Conservation (phyloP, 2,888 invertebrate species). For the Euspilapteryx auroguttella region DNA sequence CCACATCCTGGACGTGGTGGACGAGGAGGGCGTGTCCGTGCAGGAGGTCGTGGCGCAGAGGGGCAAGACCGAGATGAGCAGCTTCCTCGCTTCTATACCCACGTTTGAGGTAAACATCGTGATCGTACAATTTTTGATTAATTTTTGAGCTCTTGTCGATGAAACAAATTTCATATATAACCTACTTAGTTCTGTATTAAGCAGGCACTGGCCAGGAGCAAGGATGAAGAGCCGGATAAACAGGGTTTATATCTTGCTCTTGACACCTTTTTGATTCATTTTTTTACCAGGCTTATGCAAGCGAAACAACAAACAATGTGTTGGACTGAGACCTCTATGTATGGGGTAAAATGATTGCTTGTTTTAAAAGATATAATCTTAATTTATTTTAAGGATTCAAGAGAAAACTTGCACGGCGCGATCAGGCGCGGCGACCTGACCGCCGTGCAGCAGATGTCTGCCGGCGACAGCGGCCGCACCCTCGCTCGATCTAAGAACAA, state of each 20-base stretch:
- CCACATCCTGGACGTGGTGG: conserved; percentile 78
- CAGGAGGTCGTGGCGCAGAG: conserved; percentile 70
- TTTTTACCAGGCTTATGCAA: no score
- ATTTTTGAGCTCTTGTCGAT: no score
- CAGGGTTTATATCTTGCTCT: no score
- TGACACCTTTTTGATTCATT: no score
- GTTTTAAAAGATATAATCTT: no score
- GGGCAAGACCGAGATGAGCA: conserved; percentile 67
- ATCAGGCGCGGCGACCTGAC: conserved; percentile 64
- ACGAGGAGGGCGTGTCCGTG: conserved; percentile 71
- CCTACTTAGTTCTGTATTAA: no score
- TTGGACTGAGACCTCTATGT: no score
- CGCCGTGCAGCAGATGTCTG: conserved; percentile 58
- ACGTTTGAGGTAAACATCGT: conserved; percentile 68
- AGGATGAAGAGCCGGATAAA: no score
- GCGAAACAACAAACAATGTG: no score
- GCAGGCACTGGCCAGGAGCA: no score
- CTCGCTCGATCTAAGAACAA: conserved; percentile 59
- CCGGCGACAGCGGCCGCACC: conserved; percentile 48
- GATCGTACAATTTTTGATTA: neutral
- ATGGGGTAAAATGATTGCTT: no score
- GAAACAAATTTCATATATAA: no score
- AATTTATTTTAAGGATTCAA: conserved; percentile 62
- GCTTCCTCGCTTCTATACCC: conserved; percentile 71
- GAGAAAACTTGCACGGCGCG: conserved; percentile 76